phyloP scores from a whole-genome alignment of 2,888 invertebrate genomes.

The Mylabris sibirica region DNA sequence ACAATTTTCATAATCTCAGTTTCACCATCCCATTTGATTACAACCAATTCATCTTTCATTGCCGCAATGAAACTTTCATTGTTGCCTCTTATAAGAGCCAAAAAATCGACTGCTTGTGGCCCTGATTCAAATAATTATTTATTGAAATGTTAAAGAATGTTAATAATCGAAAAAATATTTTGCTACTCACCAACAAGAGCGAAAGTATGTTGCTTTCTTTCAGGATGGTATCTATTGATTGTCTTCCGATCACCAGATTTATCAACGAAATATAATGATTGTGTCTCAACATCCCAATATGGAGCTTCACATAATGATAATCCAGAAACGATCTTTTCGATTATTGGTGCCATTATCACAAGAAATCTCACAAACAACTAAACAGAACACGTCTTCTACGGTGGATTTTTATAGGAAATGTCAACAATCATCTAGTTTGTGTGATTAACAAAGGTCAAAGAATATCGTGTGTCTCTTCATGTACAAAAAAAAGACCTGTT shows the following conservation, averaged over 20 bases:
- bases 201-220: conserved; percentile 38
- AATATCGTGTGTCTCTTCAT: too few species aligned
- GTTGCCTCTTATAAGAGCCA: conserved; percentile 66
- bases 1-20: conserved; percentile 58
- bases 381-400: background rate
- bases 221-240: conserved; percentile 43
- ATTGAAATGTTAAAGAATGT: conserved; percentile 41
- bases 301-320: conserved; percentile 70
- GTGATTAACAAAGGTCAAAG: too few species aligned
- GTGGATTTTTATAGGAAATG: background rate
- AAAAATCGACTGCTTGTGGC: background rate
- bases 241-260: conserved; percentile 53
- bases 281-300: conserved; percentile 69
- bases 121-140: conserved; percentile 38
- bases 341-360: conserved; percentile 39
- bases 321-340: conserved; percentile 61
- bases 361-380: background rate
- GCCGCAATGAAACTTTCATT: conserved; percentile 70
- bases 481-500: too few species aligned
- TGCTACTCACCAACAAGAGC: conserved; percentile 49
- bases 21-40: conserved; percentile 70
- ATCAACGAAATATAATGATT: conserved; percentile 72
- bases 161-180: background rate
- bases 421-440: too few species aligned
- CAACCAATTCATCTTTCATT: conserved; percentile 64